Evolutionary conservation across 2,113 vertebrate species (phyloP).

Genomic region (human (Homo sapiens)): GRCh38 chr18:52650501-52651000

Average conservation of each 20-base stretch:
- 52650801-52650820: background rate
- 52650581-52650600: no score
- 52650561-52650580: no score
- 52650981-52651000: background rate
- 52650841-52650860: background rate
- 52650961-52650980: background rate
- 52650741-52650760: background rate
- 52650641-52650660: background rate
- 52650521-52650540: no score
- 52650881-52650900: background rate
- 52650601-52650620: no score
- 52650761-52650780: background rate
- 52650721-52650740: background rate
- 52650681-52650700: background rate
- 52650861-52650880: background rate
- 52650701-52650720: background rate
- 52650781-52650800: background rate
- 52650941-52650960: background rate
- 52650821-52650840: background rate
- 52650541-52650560: no score
- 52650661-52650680: background rate
- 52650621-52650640: background rate
- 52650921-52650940: background rate
- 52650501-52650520: no score
- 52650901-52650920: background rate